Percentiles rank a stretch among this genome's conserved stretches.
Conservation (phyloP, 2,888 invertebrate genomes). For the Noctua janthe region DNA sequence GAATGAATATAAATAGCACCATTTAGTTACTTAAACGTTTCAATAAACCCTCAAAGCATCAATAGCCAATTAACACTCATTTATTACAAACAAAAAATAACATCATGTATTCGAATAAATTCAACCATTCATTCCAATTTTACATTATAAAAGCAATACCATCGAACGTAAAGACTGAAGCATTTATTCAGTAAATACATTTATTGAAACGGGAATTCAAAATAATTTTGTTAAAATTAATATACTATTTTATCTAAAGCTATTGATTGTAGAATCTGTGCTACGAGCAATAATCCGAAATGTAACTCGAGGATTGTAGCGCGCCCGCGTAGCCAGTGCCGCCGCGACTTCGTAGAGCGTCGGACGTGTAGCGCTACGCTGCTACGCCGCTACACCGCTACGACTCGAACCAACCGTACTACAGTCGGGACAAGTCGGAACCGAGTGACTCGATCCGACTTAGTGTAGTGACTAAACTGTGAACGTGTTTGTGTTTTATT, state of each 20-base stretch:
- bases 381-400: slow-evolving; percentile 60
- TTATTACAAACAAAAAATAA: slow-evolving; percentile 26
- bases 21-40: neutral
- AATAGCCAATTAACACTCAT: slow-evolving; percentile 41
- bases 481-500: slow-evolving; percentile 74
- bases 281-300: slow-evolving; percentile 85
- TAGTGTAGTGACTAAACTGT: slow-evolving; percentile 70
- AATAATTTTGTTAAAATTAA: slow-evolving; percentile 38
- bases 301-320: slow-evolving; percentile 82
- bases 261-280: slow-evolving; percentile 88
- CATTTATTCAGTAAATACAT: neutral
- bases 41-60: neutral
- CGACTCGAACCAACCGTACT: slow-evolving; percentile 63
- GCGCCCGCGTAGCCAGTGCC: slow-evolving; percentile 86
- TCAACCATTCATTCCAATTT: slow-evolving; percentile 14
- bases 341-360: slow-evolving; percentile 82
- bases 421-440: slow-evolving; percentile 56
- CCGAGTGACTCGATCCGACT: slow-evolving; percentile 59
- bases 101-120: slow-evolving; percentile 15
- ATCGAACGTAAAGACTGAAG: neutral
- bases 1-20: neutral
- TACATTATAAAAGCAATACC: slow-evolving; percentile 1
- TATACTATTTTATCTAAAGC: slow-evolving; percentile 73
- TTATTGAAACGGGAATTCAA: slow-evolving; percentile 23
- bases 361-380: slow-evolving; percentile 75